These are phyloP conservation scores for Bufo bufo DNA, from an alignment of 2,113 vertebrate genomes.

Conservation along the genomic window DNA sequence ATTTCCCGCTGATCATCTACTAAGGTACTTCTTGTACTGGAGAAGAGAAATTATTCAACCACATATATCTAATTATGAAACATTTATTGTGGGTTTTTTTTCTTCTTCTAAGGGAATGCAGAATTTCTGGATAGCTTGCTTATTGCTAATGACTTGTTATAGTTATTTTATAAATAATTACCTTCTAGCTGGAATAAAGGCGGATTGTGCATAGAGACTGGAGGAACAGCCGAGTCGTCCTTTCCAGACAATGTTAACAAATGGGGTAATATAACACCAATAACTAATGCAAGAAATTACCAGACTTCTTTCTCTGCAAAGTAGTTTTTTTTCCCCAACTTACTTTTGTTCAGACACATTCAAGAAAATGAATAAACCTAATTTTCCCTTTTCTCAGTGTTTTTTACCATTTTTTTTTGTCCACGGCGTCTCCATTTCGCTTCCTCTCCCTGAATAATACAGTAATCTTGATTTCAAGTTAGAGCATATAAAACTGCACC, in stretches of 20 bases:
- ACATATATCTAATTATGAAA: conserved; percentile 46
- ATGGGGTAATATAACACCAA: conserved; percentile 24
- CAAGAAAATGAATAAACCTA: conserved; percentile 2
- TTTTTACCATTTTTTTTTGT: neutral
- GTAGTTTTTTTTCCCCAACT: conserved; percentile 20
- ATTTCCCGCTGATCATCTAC: conserved; percentile 50
- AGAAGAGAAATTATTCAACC: conserved; percentile 39
- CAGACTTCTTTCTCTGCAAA: conserved; percentile 16
- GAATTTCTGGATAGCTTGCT: conserved; percentile 36
- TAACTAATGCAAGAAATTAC: conserved; percentile 21
- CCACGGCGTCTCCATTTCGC: neutral
- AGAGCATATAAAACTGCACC: neutral
- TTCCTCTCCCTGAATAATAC: neutral
- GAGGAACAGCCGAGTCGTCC: neutral
- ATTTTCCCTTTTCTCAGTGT: neutral
- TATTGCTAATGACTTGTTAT: conserved; percentile 38
- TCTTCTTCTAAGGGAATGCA: conserved; percentile 11
- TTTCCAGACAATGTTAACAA: conserved; percentile 12
- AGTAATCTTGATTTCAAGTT: neutral
- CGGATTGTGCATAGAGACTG: conserved; percentile 3
- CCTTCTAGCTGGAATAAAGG: neutral
- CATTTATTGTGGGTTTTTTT: conserved; percentile 39
- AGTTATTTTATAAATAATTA: conserved; percentile 42
- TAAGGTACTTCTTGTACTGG: conserved; percentile 48
- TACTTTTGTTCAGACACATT: conserved; percentile 11